Conservation (phyloP, 2,113 vertebrate species). For the Motacilla tschutschensis region DNA sequence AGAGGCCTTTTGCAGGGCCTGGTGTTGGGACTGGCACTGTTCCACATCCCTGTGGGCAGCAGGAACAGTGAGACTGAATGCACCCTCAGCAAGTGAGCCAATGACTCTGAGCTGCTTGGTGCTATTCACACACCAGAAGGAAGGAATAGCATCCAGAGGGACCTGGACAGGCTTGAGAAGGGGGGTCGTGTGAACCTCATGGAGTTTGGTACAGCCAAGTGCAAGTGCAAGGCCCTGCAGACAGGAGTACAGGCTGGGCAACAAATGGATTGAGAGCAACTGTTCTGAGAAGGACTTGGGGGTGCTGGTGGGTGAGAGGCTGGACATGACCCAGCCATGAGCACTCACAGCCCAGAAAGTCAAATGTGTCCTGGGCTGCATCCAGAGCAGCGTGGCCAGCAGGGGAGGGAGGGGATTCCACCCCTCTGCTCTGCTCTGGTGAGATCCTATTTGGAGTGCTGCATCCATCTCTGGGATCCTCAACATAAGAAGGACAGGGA, state of each 20-base stretch:
- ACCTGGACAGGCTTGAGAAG: neutral
- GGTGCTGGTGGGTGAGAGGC: neutral
- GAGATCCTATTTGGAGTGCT: neutral
- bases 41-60: neutral
- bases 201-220: neutral
- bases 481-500: neutral
- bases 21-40: neutral
- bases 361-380: neutral
- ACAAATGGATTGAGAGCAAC: neutral
- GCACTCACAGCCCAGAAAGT: neutral
- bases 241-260: too few relatives aligned
- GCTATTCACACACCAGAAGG: neutral
- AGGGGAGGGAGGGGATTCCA: neutral
- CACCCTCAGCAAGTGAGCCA: neutral
- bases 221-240: neutral
- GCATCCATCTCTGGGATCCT: neutral
- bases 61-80: neutral
- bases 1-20: rapidly evolving
- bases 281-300: neutral
- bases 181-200: rapidly evolving
- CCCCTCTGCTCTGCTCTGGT: neutral
- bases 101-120: neutral
- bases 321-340: neutral
- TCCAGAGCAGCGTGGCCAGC: rapidly evolving
- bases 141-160: neutral